These are phyloP conservation scores for Tolmerus cingulatus DNA, from an alignment of 2,888 invertebrate genomes.

Conservation along the genomic window DNA sequence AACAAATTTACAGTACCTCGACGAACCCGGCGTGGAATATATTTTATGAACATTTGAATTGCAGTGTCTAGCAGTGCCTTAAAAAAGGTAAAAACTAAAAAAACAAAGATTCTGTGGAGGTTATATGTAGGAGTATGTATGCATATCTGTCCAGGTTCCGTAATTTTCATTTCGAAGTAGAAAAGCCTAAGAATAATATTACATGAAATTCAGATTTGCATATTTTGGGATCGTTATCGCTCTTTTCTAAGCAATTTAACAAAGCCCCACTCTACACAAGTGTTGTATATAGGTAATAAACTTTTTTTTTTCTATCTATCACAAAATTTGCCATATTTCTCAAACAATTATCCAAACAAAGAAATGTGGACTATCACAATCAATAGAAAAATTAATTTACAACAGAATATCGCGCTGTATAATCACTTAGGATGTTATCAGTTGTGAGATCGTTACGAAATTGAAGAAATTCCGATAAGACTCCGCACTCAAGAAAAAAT, in stretches of 20 bases:
- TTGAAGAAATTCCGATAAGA: not conserved
- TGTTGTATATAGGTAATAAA: not conserved
- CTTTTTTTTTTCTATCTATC: not conserved
- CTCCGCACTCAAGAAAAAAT: not conserved
- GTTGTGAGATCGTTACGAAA: not conserved
- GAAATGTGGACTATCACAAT: not conserved
- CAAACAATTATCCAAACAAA: not conserved
- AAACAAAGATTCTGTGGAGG: too few relatives aligned
- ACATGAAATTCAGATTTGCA: not conserved
- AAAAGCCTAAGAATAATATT: not conserved
- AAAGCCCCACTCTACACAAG: not conserved
- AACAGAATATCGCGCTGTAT: not conserved
- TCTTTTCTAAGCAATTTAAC: not conserved
- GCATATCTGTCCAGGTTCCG: too few relatives aligned
- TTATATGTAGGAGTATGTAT: too few relatives aligned
- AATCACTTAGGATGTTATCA: not conserved
- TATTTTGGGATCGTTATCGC: not conserved
- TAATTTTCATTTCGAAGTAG: too few relatives aligned
- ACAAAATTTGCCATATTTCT: not conserved
- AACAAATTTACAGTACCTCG: too few relatives aligned
- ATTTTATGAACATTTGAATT: too few relatives aligned
- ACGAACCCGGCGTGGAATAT: too few relatives aligned
- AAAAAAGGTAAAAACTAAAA: too few relatives aligned
- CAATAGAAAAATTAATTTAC: not conserved
- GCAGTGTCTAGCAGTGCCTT: too few relatives aligned